Evolutionary conservation across 2,888 invertebrate genomes (phyloP).

Genomic region (Hirtodrosophila histrioides): DNA sequence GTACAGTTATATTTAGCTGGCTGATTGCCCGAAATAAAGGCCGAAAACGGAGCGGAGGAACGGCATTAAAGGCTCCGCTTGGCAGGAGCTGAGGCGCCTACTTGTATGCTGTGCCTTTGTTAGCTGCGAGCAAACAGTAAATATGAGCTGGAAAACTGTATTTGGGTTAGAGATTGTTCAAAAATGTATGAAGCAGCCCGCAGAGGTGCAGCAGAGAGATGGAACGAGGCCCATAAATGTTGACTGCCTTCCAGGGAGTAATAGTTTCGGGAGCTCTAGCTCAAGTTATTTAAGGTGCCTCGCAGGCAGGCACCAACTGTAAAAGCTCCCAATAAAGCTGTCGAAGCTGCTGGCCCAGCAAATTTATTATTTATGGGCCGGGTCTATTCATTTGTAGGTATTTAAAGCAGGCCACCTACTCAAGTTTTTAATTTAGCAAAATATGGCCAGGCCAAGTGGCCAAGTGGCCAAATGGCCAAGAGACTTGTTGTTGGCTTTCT

Average conservation of each 20-base stretch:
- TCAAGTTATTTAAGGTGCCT: constrained; percentile 39
- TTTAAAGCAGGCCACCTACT: constrained; percentile 54
- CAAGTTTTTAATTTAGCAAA: constrained; percentile 50
- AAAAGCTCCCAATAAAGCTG: constrained; percentile 19
- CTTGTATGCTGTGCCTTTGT: constrained; percentile 44
- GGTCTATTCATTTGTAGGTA: constrained; percentile 53
- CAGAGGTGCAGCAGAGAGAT: not conserved
- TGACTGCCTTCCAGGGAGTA: constrained; percentile 31
- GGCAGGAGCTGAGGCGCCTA: constrained; percentile 12
- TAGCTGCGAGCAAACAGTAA: constrained; percentile 49
- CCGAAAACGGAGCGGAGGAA: constrained; percentile 14
- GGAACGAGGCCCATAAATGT: constrained; percentile 9
- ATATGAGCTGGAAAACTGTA: constrained; percentile 62
- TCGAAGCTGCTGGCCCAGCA: constrained; percentile 20
- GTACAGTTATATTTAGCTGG: constrained; percentile 23
- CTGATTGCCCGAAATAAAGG: constrained; percentile 34
- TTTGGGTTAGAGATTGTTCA: constrained; percentile 80
- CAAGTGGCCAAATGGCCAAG: constrained; percentile 34
- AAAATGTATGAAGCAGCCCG: constrained; percentile 62
- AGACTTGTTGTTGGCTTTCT: constrained; percentile 21
- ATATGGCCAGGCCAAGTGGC: constrained; percentile 53
- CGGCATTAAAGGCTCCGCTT: constrained; percentile 27
- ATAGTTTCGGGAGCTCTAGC: constrained; percentile 28
- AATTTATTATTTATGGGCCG: constrained; percentile 55
- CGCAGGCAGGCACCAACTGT: constrained; percentile 8